These are phyloP conservation scores for Nematostella vectensis DNA, from an alignment of 92 coral and sea anemone species.

Conservation along the genomic window DNA sequence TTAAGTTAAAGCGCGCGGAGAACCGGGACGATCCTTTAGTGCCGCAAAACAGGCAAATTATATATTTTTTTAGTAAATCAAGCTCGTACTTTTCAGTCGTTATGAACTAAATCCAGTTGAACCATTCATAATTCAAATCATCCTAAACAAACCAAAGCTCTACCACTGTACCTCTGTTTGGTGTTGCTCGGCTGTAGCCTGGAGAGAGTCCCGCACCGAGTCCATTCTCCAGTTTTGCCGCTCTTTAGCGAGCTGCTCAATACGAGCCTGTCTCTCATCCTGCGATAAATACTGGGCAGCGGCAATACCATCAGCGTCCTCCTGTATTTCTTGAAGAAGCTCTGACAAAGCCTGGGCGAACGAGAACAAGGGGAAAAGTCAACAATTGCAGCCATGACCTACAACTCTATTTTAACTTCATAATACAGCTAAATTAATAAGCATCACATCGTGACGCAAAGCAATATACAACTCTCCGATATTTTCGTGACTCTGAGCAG, in stretches of 20 bases:
- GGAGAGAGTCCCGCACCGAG: conserved; percentile 68
- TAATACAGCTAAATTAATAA: background rate
- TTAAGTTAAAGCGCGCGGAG: too few species aligned
- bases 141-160: too few species aligned
- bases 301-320: conserved; percentile 61
- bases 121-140: too few species aligned
- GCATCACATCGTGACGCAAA: too few species aligned
- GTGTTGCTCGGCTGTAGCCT: conserved; percentile 63
- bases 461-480: too few species aligned
- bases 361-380: conserved; percentile 9
- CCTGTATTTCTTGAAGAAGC: conserved; percentile 62
- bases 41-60: too few species aligned
- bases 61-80: too few species aligned
- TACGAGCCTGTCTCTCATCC: conserved; percentile 44
- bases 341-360: conserved; percentile 56
- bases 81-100: too few species aligned
- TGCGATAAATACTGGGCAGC: conserved; percentile 72
- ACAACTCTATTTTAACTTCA: too few species aligned
- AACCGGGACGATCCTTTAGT: too few species aligned
- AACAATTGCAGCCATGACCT: background rate
- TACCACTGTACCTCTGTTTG: conserved; percentile 65
- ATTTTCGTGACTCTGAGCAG: too few species aligned
- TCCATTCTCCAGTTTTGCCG: conserved; percentile 88
- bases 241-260: conserved; percentile 54
- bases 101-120: too few species aligned